A percentile compares a stretch with the other conserved stretches of the same genome.
phyloP scores from a whole-genome alignment of 2,113 vertebrate genomes.

The Bujurquina vittata region DNA sequence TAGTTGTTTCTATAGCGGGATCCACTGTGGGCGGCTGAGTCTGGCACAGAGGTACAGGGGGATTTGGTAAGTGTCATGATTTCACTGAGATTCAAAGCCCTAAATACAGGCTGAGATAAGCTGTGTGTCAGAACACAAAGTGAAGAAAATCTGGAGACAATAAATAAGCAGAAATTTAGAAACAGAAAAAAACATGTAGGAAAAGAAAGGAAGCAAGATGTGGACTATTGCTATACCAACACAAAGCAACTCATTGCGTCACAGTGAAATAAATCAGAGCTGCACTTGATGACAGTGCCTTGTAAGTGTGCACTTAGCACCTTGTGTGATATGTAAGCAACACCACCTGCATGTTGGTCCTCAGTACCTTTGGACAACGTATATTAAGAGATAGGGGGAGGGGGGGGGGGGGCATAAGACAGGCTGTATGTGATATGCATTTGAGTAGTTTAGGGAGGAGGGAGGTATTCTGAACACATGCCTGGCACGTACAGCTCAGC shows the following conservation, averaged over 20 bases:
- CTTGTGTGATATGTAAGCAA: slow-evolving; percentile 29
- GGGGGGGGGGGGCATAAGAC: slow-evolving; percentile 28
- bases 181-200: background rate
- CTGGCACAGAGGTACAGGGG: slow-evolving; percentile 42
- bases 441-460: slow-evolving; percentile 46
- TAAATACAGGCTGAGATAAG: slow-evolving; percentile 30
- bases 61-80: slow-evolving; percentile 35
- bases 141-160: slow-evolving; percentile 21
- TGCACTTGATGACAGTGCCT: background rate
- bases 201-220: background rate
- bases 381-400: slow-evolving; percentile 48
- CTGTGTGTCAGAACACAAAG: slow-evolving; percentile 16
- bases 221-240: background rate
- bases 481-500: slow-evolving; percentile 76
- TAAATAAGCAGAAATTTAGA: background rate
- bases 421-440: slow-evolving; percentile 45
- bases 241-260: slow-evolving; percentile 11
- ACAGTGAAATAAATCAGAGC: slow-evolving; percentile 17
- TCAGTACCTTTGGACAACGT: slow-evolving; percentile 33
- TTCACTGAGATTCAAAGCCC: slow-evolving; percentile 41
- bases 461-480: slow-evolving; percentile 70
- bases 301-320: slow-evolving; percentile 23
- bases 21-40: slow-evolving; percentile 54
- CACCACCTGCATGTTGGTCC: slow-evolving; percentile 36
- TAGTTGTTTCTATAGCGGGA: slow-evolving; percentile 48